These are phyloP conservation scores for Apeira syringaria DNA, from an alignment of 2,888 invertebrate species.

Conservation along the genomic window DNA sequence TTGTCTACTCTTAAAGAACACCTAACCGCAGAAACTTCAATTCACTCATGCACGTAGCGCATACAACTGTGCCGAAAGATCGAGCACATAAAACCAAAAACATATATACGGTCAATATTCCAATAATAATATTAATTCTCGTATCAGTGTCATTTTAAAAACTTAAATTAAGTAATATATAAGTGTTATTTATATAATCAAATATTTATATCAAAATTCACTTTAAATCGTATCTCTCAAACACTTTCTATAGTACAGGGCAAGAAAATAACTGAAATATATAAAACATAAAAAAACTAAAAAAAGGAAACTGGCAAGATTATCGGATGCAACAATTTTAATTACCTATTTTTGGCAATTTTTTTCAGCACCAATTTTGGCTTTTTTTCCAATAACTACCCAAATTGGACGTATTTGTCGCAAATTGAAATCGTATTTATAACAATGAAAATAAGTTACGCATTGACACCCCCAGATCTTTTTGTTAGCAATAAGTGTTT, in stretches of 20 bases:
- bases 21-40: no score
- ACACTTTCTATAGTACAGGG: slow-evolving; percentile 2
- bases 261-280: slow-evolving; percentile 20
- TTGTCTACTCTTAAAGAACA: no score
- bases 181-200: no score
- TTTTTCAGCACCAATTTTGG: slow-evolving; percentile 22
- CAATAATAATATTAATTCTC: no score
- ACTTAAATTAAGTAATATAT: no score
- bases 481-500: no score
- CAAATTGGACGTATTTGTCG: slow-evolving; percentile 5
- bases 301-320: not conserved
- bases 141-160: no score
- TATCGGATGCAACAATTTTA: slow-evolving; percentile 7
- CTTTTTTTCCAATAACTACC: slow-evolving; percentile 10
- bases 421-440: slow-evolving; percentile 9
- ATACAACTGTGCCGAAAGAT: no score
- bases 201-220: not conserved
- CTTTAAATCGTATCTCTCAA: not conserved
- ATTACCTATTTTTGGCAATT: slow-evolving; percentile 18
- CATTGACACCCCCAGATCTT: slow-evolving; percentile 8
- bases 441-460: slow-evolving; percentile 4
- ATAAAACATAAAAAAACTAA: not conserved
- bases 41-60: no score
- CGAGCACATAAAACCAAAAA: no score
- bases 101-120: no score